Conservation (phyloP, 1,140 invertebrate genomes). For the Monochamus saltuarius region DNA sequence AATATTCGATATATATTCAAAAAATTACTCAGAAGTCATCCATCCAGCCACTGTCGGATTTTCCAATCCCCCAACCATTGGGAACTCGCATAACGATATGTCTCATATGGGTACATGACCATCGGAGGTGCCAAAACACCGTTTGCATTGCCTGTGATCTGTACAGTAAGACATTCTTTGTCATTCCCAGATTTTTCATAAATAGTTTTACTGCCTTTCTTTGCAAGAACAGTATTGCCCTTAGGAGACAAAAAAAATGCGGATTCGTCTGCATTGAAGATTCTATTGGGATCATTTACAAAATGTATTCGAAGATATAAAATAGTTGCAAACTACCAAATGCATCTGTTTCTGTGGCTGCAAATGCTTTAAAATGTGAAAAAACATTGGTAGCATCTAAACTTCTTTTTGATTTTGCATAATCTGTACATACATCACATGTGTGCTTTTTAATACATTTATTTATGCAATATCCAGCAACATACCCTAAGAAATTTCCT, state of each 20-base stretch:
- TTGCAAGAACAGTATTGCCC: constrained; percentile 7
- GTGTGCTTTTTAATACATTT: no score
- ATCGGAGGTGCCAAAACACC: constrained; percentile 11
- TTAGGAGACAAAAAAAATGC: constrained; percentile 8
- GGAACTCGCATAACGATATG: not conserved
- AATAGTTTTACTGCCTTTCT: not conserved
- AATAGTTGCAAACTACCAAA: no score
- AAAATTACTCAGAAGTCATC: constrained; percentile 42
- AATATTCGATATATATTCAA: constrained; percentile 43
- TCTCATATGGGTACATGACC: constrained; percentile 14
- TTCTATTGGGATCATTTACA: not conserved
- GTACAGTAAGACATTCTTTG: constrained; percentile 7
- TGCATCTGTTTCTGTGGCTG: no score
- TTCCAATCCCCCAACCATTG: no score
- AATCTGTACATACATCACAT: no score
- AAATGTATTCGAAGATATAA: not conserved
- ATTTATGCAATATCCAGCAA: no score
- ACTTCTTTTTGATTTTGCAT: no score
- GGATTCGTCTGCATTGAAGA: constrained; percentile 12
- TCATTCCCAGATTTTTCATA: constrained; percentile 8
- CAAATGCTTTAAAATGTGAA: no score
- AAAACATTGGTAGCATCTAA: no score
- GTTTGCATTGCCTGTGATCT: constrained; percentile 11
- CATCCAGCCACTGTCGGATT: no score
- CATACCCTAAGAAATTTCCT: no score